These are phyloP conservation scores for Halcyon malimbica DNA, from an alignment of 2,113 vertebrate species.

Conservation along the genomic window DNA sequence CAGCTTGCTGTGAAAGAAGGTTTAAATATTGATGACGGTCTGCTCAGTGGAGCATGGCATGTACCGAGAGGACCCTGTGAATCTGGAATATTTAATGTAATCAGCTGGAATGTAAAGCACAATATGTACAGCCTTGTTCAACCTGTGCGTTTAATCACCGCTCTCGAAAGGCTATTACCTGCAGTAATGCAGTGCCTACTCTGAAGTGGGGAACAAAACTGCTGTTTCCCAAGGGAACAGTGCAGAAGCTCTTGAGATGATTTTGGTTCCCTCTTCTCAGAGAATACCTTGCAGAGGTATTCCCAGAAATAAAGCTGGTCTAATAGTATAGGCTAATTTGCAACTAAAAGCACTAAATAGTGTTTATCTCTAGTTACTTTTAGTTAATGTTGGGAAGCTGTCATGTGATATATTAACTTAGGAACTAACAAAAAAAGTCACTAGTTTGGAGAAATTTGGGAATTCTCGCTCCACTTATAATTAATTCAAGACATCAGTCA, in stretches of 20 bases:
- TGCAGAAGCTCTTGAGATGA: neutral
- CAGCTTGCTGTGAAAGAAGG: neutral
- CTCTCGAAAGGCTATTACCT: neutral
- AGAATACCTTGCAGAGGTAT: neutral
- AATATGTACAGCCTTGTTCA: slow-evolving; percentile 32
- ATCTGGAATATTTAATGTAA: slow-evolving; percentile 62
- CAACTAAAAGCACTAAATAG: neutral
- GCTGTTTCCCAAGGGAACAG: neutral
- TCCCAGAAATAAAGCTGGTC: neutral
- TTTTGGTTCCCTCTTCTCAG: neutral
- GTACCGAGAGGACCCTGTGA: neutral
- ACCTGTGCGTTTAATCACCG: slow-evolving; percentile 15
- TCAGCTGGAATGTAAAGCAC: slow-evolving; percentile 45
- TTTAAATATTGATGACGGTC: slow-evolving; percentile 49
- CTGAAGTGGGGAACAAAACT: neutral
- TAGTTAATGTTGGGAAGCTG: neutral
- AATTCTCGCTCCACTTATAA: neutral
- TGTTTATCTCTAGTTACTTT: neutral
- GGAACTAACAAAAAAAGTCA: neutral
- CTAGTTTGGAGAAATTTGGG: neutral
- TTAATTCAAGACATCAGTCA: neutral
- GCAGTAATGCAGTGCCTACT: neutral
- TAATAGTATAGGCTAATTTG: neutral
- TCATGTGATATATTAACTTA: neutral
- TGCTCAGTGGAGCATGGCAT: neutral